Percentiles rank a stretch among this genome's conserved stretches.
phyloP scores from a whole-genome alignment of 2,797 vertebrate genomes.

The Chaunax sp. region DNA sequence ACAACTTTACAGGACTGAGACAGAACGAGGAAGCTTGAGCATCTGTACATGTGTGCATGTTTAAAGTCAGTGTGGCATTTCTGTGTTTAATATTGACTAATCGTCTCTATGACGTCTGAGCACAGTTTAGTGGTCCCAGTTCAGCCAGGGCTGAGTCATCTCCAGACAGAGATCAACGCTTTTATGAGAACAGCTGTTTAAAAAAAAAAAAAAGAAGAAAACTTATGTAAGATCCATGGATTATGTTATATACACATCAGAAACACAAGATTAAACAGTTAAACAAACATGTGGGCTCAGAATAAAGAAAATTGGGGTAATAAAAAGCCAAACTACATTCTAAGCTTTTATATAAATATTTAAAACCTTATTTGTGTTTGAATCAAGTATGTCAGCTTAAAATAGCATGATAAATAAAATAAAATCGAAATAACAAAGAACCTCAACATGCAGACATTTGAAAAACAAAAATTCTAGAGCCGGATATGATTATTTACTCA shows the following conservation, averaged over 20 bases:
- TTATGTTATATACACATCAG: too few species aligned
- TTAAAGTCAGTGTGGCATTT: constrained; percentile 25
- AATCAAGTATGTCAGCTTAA: too few species aligned
- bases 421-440: too few species aligned
- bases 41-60: neutral
- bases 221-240: too few species aligned
- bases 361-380: constrained; percentile 19
- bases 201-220: neutral
- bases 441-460: neutral
- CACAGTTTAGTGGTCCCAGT: constrained; percentile 33
- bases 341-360: constrained; percentile 27
- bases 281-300: constrained; percentile 14
- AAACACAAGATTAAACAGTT: too few species aligned
- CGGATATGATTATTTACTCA: neutral
- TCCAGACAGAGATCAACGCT: constrained; percentile 31
- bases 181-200: constrained; percentile 33
- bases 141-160: constrained; percentile 33
- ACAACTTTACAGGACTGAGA: neutral
- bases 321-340: constrained; percentile 5
- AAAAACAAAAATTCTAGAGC: neutral
- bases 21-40: neutral
- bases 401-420: too few species aligned
- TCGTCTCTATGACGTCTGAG: constrained; percentile 31
- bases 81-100: constrained; percentile 38
- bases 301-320: neutral